Base-by-base conservation (phyloP, 2,888 invertebrate species). In the Dromius quadrimaculatus region DNA sequence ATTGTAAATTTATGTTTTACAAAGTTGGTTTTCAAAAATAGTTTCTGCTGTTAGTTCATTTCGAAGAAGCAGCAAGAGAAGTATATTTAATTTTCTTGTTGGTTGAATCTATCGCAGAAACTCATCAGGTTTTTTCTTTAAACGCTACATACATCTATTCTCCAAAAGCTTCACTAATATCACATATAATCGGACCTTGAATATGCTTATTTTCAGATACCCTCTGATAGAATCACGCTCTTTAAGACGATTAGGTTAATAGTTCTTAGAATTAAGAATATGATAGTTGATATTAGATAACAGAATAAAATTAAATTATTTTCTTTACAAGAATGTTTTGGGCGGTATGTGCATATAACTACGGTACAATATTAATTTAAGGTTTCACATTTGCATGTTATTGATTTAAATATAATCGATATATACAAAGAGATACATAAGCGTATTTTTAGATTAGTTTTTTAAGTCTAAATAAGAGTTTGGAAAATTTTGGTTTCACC, bases 311-410 rank as follows among this genome's bases (percentile, higher is more conserved):
- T 45, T 43, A 36, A 63, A 63, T 66, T 66, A 66, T 66, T 66
- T 66, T 66, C 57, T 66, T 66, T 66, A 66, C 66, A 50, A 66
- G 19, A 54, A 54, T 66, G 59, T 59, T 59, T 59, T 59, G 59
- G 38, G 50, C 50, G 20, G 66, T 57, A 50, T 65, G 54, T 50
- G 61, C 22, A 17, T 38, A 38, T 38, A 38, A 38, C 57, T 19
- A 54, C 41, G 54, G 66, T 66, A 66, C 36, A 57, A 66, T 66
- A 50, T 66, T 28, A 54, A 38, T 66, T 66, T 54, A 20, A 11
- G 19, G 36, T 59, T 59, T 54, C 59, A 28, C 15, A 43, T 63
- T 63, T 66, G 66, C 66, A 66, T 66, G 66, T 66, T 66, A 20
- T 59, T 59, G 47, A 36, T 54, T 54, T 59, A 36, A 45, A 45